Percentiles rank a stretch among this genome's conserved stretches.
These are phyloP conservation scores for Bradypodion pumilum DNA, from an alignment of 2,797 vertebrate genomes.

Conservation along the genomic window DNA sequence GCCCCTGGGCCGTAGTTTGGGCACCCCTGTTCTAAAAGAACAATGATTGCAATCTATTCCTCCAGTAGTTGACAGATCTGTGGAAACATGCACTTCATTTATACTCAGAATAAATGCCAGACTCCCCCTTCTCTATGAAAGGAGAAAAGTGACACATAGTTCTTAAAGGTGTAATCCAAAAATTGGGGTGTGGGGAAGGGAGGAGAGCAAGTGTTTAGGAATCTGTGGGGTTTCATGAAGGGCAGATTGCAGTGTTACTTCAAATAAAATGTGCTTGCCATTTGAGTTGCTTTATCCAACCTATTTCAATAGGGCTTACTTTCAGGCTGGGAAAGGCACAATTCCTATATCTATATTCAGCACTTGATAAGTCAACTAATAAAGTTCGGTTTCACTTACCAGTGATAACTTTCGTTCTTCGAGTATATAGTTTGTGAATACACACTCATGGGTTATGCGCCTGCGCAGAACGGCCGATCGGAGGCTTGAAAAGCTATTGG, in stretches of 20 bases:
- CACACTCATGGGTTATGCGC: no score
- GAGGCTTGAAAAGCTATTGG: no score
- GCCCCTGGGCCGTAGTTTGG: no score
- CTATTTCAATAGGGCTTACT: not conserved
- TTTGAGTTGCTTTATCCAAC: not conserved
- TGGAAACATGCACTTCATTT: not conserved
- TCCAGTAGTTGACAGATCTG: not conserved
- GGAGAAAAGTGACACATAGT: not conserved
- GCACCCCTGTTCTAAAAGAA: not conserved
- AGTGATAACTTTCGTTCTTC: no score
- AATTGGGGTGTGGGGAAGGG: no score
- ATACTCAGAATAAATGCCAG: not conserved
- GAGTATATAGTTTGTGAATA: no score
- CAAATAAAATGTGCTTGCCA: not conserved
- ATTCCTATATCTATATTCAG: not conserved
- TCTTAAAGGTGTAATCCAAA: not conserved
- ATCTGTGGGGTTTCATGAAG: not conserved
- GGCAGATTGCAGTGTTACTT: not conserved
- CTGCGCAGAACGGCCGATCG: no score
- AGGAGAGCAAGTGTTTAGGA: not conserved
- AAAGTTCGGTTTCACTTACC: no score
- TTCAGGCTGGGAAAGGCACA: not conserved
- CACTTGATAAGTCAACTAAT: not conserved
- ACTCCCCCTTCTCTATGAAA: not conserved
- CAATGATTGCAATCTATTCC: not conserved